phyloP scores from a whole-genome alignment of 1,140 invertebrate species.

The Microplitis demolitor region DNA sequence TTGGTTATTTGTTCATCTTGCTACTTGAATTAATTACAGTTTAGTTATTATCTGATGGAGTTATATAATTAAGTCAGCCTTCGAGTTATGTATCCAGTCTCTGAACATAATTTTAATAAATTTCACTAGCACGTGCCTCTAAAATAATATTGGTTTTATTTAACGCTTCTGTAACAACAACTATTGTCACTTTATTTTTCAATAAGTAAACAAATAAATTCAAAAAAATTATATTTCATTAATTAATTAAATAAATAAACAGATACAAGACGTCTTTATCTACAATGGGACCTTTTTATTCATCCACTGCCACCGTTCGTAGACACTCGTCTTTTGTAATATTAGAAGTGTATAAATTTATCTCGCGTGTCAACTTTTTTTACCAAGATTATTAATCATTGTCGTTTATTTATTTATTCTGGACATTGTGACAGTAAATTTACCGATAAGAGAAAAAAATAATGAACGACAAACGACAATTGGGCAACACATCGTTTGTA shows the following conservation, averaged over 20 bases:
- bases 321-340: too few relatives aligned
- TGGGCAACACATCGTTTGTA: conserved; percentile 17
- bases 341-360: too few relatives aligned
- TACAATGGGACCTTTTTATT: too few relatives aligned
- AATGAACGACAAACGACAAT: neutral
- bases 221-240: too few relatives aligned
- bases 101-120: conserved; percentile 32
- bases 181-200: neutral
- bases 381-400: too few relatives aligned
- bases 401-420: too few relatives aligned
- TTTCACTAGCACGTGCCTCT: neutral
- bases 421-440: too few relatives aligned
- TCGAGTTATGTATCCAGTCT: conserved; percentile 30
- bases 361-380: too few relatives aligned
- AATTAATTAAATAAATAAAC: too few relatives aligned
- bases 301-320: too few relatives aligned
- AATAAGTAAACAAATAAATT: too few relatives aligned
- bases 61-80: conserved; percentile 39
- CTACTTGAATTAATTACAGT: conserved; percentile 23
- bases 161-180: conserved; percentile 7
- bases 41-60: conserved; percentile 24
- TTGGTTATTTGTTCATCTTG: neutral
- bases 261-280: too few relatives aligned
- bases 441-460: neutral
- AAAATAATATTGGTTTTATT: neutral